Evolutionary conservation across 1,140 invertebrate genomes (phyloP).

Genomic region (Drosophila bocki): DNA sequence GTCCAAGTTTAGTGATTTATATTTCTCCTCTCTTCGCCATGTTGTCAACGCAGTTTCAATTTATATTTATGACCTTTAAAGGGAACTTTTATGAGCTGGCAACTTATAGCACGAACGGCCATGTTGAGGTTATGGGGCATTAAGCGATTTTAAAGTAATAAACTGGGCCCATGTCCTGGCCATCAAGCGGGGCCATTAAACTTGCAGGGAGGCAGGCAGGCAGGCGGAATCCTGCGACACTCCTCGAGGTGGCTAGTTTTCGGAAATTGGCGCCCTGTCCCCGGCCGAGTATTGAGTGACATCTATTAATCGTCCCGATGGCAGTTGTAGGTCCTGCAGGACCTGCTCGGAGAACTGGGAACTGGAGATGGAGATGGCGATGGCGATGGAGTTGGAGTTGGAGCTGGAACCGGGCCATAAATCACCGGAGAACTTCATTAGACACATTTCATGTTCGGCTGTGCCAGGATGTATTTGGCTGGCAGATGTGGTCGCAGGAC

Average conservation of each 20-base stretch:
- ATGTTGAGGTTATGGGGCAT: constrained; percentile 63
- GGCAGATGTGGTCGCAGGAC: constrained; percentile 48
- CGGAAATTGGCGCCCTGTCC: constrained; percentile 62
- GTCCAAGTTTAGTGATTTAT: constrained; percentile 17
- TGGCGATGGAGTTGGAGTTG: constrained; percentile 12
- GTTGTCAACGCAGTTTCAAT: constrained; percentile 76
- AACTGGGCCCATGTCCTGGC: constrained; percentile 66
- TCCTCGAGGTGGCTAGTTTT: constrained; percentile 56
- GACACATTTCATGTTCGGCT: constrained; percentile 61
- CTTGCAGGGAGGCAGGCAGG: constrained; percentile 10
- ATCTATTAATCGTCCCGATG: constrained; percentile 68
- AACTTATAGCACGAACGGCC: constrained; percentile 33
- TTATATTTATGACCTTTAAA: constrained; percentile 79
- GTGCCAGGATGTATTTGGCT: constrained; percentile 25
- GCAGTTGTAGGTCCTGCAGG: constrained; percentile 30
- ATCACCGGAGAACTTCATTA: constrained; percentile 74
- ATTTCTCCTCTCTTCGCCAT: constrained; percentile 24
- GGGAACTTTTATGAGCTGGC: constrained; percentile 74
- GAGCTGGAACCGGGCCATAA: constrained; percentile 54
- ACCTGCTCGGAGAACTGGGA: neutral
- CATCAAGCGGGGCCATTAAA: constrained; percentile 62
- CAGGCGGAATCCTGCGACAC: neutral
- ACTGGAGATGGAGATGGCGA: constrained; percentile 9
- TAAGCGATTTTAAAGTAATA: constrained; percentile 79
- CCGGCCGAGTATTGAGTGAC: constrained; percentile 66